These are phyloP conservation scores for Tipula vernalis DNA, from an alignment of 2,888 invertebrate species.

Conservation along the genomic window DNA sequence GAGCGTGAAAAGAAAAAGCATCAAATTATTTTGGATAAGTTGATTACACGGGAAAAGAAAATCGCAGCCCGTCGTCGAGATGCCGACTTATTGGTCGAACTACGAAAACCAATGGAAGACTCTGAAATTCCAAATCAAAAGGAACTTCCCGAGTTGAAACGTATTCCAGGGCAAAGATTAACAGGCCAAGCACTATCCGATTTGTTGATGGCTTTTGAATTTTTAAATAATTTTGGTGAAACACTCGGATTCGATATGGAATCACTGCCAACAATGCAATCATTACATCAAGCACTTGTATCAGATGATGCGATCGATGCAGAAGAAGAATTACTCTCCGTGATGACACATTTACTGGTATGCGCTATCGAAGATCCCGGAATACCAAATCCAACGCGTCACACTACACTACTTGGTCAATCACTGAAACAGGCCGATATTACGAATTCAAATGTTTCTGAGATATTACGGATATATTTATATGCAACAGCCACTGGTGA, in stretches of 20 bases:
- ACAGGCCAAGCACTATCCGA: conserved; percentile 85
- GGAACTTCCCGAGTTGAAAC: conserved; percentile 54
- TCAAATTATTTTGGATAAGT: conserved; percentile 57
- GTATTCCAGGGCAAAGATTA: conserved; percentile 69
- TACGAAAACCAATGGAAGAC: conserved; percentile 84
- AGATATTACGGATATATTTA: conserved; percentile 81
- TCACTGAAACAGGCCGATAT: conserved; percentile 81
- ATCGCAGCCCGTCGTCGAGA: conserved; percentile 58
- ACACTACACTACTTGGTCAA: conserved; percentile 82
- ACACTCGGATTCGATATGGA: conserved; percentile 89
- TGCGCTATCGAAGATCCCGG: conserved; percentile 92
- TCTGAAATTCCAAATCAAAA: conserved; percentile 69
- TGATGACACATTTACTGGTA: conserved; percentile 78
- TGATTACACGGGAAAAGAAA: conserved; percentile 74
- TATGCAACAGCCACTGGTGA: conserved; percentile 83
- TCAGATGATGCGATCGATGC: conserved; percentile 61
- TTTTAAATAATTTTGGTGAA: conserved; percentile 90
- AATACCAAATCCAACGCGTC: conserved; percentile 77
- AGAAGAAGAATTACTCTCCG: conserved; percentile 75
- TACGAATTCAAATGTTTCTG: conserved; percentile 81
- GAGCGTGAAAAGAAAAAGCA: conserved; percentile 60
- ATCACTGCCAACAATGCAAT: conserved; percentile 72
- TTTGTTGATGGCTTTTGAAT: conserved; percentile 90
- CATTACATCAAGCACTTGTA: conserved; percentile 72
- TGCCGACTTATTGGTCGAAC: conserved; percentile 53